Evolutionary conservation across 2,888 invertebrate species (phyloP).

Genomic region (Blastobasis lacticolella): DNA sequence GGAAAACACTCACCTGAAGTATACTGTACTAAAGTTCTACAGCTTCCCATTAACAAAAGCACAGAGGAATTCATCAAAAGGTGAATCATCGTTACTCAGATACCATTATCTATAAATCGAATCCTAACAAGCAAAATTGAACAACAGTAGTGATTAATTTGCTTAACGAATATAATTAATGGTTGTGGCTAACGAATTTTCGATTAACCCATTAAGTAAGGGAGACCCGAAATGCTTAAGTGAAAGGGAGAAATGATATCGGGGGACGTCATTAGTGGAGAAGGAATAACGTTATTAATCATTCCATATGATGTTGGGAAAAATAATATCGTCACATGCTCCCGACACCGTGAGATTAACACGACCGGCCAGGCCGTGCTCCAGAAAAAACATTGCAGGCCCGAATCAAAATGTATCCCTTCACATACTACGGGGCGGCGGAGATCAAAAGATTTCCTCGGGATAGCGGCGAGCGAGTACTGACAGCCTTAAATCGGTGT

Average conservation of each 20-base stretch:
- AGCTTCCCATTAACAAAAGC: too few relatives aligned
- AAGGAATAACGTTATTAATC: slow-evolving; percentile 68
- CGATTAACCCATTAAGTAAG: slow-evolving; percentile 40
- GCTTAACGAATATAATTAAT: slow-evolving; percentile 19
- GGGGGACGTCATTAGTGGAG: slow-evolving; percentile 48
- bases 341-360: slow-evolving; percentile 66
- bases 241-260: slow-evolving; percentile 28
- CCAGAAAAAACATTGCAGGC: slow-evolving; percentile 19
- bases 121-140: neutral
- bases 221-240: slow-evolving; percentile 30
- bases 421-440: neutral
- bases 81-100: too few relatives aligned
- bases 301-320: slow-evolving; percentile 58
- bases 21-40: too few relatives aligned
- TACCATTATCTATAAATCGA: too few relatives aligned
- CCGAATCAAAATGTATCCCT: slow-evolving; percentile 7
- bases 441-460: too few relatives aligned
- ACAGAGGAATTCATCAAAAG: too few relatives aligned
- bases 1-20: too few relatives aligned
- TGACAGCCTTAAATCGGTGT: too few relatives aligned
- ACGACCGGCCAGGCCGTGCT: slow-evolving; percentile 42
- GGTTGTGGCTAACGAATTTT: slow-evolving; percentile 21
- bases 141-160: neutral
- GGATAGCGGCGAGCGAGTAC: too few relatives aligned
- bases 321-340: slow-evolving; percentile 70